Evolutionary conservation across 1,140 invertebrate species (phyloP).

Genomic region (Nomia melanderi): DNA sequence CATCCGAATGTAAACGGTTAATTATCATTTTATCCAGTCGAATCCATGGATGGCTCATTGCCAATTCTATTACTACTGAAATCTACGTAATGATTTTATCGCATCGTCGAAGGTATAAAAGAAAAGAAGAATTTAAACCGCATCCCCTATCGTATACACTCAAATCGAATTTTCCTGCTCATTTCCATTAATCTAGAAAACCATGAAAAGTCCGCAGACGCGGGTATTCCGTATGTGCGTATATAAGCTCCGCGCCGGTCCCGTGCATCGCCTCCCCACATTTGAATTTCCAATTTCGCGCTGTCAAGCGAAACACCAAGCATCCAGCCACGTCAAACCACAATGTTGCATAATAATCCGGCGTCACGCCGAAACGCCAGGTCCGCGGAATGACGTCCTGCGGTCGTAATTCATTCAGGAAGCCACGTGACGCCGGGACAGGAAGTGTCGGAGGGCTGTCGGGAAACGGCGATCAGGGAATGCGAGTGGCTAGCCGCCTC

Average conservation of each 20-base stretch:
- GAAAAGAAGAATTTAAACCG: too few relatives aligned
- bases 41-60: too few relatives aligned
- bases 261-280: too few relatives aligned
- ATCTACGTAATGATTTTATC: too few relatives aligned
- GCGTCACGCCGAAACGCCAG: not conserved
- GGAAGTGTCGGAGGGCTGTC: not conserved
- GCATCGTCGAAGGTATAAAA: too few relatives aligned
- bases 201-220: too few relatives aligned
- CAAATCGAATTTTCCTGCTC: not conserved
- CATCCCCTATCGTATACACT: too few relatives aligned
- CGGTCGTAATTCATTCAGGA: not conserved
- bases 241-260: not conserved
- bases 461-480: not conserved
- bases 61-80: too few relatives aligned
- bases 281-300: too few relatives aligned
- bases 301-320: not conserved
- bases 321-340: not conserved
- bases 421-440: not conserved
- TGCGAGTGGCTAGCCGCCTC: not conserved
- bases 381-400: not conserved
- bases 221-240: too few relatives aligned
- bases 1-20: too few relatives aligned
- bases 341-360: not conserved
- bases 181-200: not conserved
- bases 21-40: too few relatives aligned